Evolutionary conservation across 2,113 vertebrate species (phyloP).

Genomic region (Gallinago paraguaiae): DNA sequence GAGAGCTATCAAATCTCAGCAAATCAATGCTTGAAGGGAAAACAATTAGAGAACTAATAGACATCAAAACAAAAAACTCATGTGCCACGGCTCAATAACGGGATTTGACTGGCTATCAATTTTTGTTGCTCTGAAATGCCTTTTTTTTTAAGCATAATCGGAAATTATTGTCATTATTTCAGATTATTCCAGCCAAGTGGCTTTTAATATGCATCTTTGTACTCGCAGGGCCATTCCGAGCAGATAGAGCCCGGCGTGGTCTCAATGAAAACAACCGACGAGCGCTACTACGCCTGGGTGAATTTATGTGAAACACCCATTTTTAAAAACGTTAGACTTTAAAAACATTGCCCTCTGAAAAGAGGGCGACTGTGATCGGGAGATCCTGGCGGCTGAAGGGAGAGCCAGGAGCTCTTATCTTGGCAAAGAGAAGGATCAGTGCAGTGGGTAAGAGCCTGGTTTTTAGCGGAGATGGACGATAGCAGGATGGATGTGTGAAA

Average conservation of each 20-base stretch:
- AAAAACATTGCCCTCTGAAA: background rate
- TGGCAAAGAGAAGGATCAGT: background rate
- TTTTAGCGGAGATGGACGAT: background rate
- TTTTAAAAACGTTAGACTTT: background rate
- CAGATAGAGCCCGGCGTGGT: background rate
- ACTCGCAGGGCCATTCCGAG: background rate
- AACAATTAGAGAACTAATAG: conserved; percentile 64
- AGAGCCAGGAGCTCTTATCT: background rate
- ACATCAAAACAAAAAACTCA: conserved; percentile 33
- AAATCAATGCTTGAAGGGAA: conserved; percentile 62
- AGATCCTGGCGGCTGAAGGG: background rate
- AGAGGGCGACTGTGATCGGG: background rate
- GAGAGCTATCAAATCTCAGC: conserved; percentile 44
- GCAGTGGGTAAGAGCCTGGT: background rate
- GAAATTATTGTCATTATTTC: conserved; percentile 38
- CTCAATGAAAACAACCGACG: background rate
- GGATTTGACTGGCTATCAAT: background rate
- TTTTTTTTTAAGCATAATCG: conserved; percentile 16
- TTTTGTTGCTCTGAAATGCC: conserved; percentile 22
- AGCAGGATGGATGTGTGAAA: background rate
- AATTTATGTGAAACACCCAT: background rate
- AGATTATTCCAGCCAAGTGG: conserved; percentile 18
- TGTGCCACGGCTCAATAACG: background rate
- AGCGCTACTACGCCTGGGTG: background rate
- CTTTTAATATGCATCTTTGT: background rate